Conservation (phyloP, 2,113 vertebrate species). For the Shinisaurus crocodilurus region DNA sequence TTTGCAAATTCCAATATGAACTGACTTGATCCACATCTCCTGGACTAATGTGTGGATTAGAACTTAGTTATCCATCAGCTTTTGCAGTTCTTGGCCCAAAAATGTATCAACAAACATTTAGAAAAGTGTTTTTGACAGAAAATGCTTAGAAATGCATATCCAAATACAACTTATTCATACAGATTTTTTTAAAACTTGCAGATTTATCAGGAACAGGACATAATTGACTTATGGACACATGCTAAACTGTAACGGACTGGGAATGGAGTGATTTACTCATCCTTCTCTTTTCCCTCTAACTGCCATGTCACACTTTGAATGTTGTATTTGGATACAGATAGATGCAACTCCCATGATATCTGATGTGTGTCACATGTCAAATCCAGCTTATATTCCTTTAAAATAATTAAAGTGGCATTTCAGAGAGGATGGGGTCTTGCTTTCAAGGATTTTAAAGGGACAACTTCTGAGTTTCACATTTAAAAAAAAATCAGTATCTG, state of each 20-base stretch:
- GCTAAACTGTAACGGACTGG: too few relatives aligned
- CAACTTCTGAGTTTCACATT: neutral
- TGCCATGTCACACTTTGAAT: neutral
- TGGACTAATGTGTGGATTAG: too few relatives aligned
- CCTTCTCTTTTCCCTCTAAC: neutral
- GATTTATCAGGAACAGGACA: neutral
- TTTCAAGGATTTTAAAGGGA: neutral
- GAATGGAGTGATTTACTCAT: neutral
- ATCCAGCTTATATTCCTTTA: neutral
- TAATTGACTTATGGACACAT: too few relatives aligned
- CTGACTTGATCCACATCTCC: neutral
- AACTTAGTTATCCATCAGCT: too few relatives aligned
- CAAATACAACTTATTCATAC: too few relatives aligned
- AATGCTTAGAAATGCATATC: neutral
- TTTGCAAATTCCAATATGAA: neutral
- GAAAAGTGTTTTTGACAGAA: neutral
- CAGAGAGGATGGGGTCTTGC: neutral
- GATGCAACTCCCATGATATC: neutral
- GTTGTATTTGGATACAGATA: neutral
- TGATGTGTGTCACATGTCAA: neutral
- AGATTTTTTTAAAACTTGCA: too few relatives aligned
- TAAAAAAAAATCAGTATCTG: neutral
- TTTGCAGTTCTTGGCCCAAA: neutral
- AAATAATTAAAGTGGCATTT: neutral
- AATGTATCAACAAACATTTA: neutral